Conservation (phyloP, 2,888 invertebrate species). For the Drymonia ruficornis region DNA sequence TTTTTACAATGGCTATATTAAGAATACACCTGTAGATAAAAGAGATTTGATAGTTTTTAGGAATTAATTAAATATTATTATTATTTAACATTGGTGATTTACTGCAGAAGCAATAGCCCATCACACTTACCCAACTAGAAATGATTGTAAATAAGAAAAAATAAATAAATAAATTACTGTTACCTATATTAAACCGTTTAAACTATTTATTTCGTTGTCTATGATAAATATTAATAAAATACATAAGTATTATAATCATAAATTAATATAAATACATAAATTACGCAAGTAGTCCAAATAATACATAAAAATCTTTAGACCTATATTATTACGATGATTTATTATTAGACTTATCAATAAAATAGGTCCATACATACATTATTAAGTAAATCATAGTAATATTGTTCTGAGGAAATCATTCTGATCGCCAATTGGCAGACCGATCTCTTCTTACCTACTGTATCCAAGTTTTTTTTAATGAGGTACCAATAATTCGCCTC, state of each 20-base stretch:
- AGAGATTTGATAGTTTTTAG: slow-evolving; percentile 63
- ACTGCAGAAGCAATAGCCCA: background rate
- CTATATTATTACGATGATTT: too few relatives aligned
- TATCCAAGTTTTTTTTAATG: too few relatives aligned
- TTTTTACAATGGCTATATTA: slow-evolving; percentile 94
- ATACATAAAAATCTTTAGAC: too few relatives aligned
- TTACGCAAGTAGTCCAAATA: background rate
- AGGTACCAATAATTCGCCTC: too few relatives aligned
- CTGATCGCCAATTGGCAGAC: too few relatives aligned
- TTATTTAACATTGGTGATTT: background rate
- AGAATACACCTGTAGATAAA: slow-evolving; percentile 74
- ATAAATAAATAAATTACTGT: slow-evolving; percentile 5
- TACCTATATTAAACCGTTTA: background rate
- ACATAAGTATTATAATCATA: background rate
- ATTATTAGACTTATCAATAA: too few relatives aligned
- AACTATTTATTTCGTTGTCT: background rate
- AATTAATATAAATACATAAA: background rate
- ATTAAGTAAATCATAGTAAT: too few relatives aligned
- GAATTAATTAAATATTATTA: slow-evolving; percentile 45
- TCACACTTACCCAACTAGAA: background rate
- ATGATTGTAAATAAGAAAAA: slow-evolving; percentile 5
- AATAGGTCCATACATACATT: too few relatives aligned
- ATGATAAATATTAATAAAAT: background rate
- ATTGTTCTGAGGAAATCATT: too few relatives aligned
- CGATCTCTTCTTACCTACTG: too few relatives aligned